A percentile compares a stretch with the other conserved stretches of the same genome.
Conservation (phyloP, 2,797 vertebrate species). For the Acipenser oxyrinchus region DNA sequence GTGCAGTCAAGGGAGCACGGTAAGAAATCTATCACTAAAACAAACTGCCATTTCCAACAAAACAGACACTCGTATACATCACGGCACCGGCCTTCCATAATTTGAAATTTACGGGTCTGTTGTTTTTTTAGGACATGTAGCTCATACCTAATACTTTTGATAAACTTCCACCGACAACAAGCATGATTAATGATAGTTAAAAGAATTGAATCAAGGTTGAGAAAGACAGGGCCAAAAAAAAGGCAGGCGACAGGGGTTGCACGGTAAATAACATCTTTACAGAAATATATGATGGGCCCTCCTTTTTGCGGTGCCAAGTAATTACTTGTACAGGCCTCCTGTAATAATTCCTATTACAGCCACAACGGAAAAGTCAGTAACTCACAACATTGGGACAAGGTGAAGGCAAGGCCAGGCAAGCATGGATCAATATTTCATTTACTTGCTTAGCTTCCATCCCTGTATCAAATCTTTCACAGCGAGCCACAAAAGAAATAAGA, state of each 20-base stretch:
- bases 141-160: constrained; percentile 76
- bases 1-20: constrained; percentile 55
- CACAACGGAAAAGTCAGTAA: constrained; percentile 98
- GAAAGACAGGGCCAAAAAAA: constrained; percentile 69
- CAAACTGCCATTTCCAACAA: constrained; percentile 73
- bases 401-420: constrained; percentile 97
- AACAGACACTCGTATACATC: constrained; percentile 75
- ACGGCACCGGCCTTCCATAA: constrained; percentile 66
- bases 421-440: constrained; percentile 99
- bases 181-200: constrained; percentile 87
- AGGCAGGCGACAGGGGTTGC: constrained; percentile 58
- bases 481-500: constrained; percentile 84
- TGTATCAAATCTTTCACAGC: constrained; percentile 91
- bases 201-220: constrained; percentile 88
- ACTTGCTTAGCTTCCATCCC: constrained; percentile 83
- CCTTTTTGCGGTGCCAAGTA: constrained; percentile 85
- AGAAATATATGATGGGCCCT: constrained; percentile 85
- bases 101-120: constrained; percentile 58
- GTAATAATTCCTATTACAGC: constrained; percentile 99
- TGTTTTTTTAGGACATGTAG: constrained; percentile 44
- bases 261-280: constrained; percentile 88
- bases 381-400: constrained; percentile 95
- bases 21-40: constrained; percentile 83
- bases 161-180: constrained; percentile 80
- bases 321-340: constrained; percentile 95